phyloP scores from a whole-genome alignment of 2,797 vertebrate genomes.

The Lagodon rhomboides region DNA sequence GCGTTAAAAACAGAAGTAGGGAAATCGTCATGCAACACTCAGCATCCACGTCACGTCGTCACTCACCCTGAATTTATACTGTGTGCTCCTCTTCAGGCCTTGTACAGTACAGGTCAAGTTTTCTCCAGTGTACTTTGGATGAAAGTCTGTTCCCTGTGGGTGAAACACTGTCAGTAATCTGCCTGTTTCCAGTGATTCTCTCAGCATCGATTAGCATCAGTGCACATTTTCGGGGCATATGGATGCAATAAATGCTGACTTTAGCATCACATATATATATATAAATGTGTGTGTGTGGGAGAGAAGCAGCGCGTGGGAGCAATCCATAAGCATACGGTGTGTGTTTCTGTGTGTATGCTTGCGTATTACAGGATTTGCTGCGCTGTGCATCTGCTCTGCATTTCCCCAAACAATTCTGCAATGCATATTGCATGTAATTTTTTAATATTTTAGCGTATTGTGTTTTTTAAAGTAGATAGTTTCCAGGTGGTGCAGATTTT shows the following conservation, averaged over 20 bases:
- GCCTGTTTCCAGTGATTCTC: not conserved
- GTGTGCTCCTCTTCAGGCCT: conserved; percentile 96
- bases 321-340: not conserved
- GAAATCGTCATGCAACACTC: not conserved
- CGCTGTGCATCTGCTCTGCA: not conserved
- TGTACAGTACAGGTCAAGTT: conserved; percentile 97
- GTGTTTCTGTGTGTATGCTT: conserved; percentile 1
- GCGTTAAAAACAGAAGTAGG: not conserved
- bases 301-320: not conserved
- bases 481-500: not conserved
- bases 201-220: not conserved
- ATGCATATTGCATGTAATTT: not conserved
- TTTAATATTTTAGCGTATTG: not conserved
- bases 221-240: not conserved
- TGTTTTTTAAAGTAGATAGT: not conserved
- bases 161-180: conserved; percentile 32
- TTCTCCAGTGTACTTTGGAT: conserved; percentile 97
- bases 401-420: conserved; percentile 8
- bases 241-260: conserved; percentile 20
- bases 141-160: conserved; percentile 94
- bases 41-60: not conserved
- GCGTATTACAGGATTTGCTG: not conserved
- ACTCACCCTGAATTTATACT: conserved; percentile 99
- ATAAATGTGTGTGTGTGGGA: too few relatives aligned
- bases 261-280: not conserved